Evolutionary conservation across 2,113 vertebrate species (phyloP).

Genomic region (Sapayoa aenigma): DNA sequence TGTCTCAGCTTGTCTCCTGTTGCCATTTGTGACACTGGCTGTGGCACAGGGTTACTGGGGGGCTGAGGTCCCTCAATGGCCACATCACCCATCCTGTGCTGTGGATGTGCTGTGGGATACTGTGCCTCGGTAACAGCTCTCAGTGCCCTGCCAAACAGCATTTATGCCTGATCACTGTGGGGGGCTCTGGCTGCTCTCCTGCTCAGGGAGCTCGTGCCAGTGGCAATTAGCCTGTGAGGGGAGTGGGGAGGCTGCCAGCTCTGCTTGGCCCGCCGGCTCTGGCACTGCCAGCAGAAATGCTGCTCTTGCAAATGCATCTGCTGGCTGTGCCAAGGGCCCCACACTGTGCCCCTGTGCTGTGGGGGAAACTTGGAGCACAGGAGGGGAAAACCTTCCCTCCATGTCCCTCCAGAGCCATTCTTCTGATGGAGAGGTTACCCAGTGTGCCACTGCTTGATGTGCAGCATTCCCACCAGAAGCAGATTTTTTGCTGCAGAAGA

Average conservation of each 20-base stretch:
- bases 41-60: accelerated
- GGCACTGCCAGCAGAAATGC: not conserved
- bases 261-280: accelerated
- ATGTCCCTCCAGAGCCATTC: not conserved
- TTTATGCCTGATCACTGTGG: not conserved
- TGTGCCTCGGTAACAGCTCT: not conserved
- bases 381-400: not conserved
- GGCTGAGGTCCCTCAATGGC: not conserved
- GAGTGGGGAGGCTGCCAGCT: not conserved
- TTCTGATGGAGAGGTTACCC: not conserved
- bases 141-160: not conserved
- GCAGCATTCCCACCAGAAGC: accelerated
- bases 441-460: not conserved
- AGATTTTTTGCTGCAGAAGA: not conserved
- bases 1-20: not conserved
- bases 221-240: not conserved
- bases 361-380: not conserved
- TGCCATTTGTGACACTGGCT: accelerated
- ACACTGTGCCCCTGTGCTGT: accelerated
- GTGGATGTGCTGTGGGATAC: not conserved
- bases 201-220: not conserved
- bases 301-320: not conserved
- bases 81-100: not conserved
- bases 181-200: not conserved
- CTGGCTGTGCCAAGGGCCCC: not conserved